Evolutionary conservation across 2,797 vertebrate genomes (phyloP), one percentile per base, ranked within the genome.

Genomic region (Scolopax rusticola): DNA sequence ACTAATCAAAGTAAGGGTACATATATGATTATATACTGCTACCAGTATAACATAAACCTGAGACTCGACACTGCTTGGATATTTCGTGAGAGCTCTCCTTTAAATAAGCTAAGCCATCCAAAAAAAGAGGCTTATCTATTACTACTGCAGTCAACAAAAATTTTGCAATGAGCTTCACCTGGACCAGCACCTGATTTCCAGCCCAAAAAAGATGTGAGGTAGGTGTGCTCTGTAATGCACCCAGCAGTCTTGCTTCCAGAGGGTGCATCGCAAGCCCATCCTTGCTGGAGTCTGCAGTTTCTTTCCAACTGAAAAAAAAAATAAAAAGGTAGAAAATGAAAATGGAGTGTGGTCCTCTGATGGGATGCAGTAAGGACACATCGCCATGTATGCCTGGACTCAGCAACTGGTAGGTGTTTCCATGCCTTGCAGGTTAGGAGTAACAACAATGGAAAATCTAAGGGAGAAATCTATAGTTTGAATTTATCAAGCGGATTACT

Each of bases 41-140:
- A 9, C 1, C 3, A 65, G 20, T 54, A 32, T 33, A 63, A 28
- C 18, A 36, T 82, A 81, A 65, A 67, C 19, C n/a, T 51, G 19
- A 68, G 27, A 24, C 33, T 73, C 73, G 12, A 38, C 23, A 32
- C 15, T 89, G 36, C 16, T 73, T 6, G 7, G 24, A 23, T 75
- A 56, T 25, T 30, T 10, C 30, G 27, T 13, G 5, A 69, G 11
- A 86, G 7, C 4, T 70, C n/a, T 63, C 19, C 11, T 82, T 71
- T 40, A 28, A 74, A 68, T 43, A 73, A 78, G 17, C 5, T 38
- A 51, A 23, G 4, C 48, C 48, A 13, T 61, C 15, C 2, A 75
- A 84, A 56, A 33, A 11, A 21, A 11, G 0, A 11, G 0, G 4
- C 2, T 50, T 57, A 32, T 12, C 23, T 69, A 9, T 17, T 15